These are phyloP conservation scores for Rhaphigaster nebulosa DNA, from an alignment of 2,888 invertebrate genomes.

Conservation along the genomic window DNA sequence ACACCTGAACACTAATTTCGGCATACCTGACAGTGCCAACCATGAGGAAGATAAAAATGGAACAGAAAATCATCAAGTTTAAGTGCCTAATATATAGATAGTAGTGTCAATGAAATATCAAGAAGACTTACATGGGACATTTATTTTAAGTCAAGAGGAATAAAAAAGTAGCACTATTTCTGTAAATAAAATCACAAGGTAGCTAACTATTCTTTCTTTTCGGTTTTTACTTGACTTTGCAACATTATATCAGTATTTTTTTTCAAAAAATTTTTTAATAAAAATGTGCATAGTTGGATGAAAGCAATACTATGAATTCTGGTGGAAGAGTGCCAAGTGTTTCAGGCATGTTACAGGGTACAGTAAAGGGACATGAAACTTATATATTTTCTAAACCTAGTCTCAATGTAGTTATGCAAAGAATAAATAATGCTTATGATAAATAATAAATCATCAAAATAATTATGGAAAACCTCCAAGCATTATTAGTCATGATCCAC, in stretches of 20 bases:
- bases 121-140: not conserved
- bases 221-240: not conserved
- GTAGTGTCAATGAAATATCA: not conserved
- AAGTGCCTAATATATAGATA: not conserved
- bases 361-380: not conserved
- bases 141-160: not conserved
- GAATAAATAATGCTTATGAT: not conserved
- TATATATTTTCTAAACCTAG: conserved; percentile 14
- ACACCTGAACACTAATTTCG: not conserved
- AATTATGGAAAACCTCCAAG: not conserved
- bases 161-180: not conserved
- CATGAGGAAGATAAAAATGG: not conserved
- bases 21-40: not conserved
- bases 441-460: not conserved
- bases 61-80: conserved; percentile 25
- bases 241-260: not conserved
- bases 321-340: not conserved
- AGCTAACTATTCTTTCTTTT: not conserved
- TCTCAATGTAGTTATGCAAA: not conserved
- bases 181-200: not conserved
- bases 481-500: not conserved
- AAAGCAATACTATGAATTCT: not conserved
- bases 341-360: conserved; percentile 1
- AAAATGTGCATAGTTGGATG: not conserved
- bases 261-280: not conserved